These are phyloP conservation scores for Salvelinus fontinalis DNA, from an alignment of 2,113 vertebrate genomes.

Conservation along the genomic window DNA sequence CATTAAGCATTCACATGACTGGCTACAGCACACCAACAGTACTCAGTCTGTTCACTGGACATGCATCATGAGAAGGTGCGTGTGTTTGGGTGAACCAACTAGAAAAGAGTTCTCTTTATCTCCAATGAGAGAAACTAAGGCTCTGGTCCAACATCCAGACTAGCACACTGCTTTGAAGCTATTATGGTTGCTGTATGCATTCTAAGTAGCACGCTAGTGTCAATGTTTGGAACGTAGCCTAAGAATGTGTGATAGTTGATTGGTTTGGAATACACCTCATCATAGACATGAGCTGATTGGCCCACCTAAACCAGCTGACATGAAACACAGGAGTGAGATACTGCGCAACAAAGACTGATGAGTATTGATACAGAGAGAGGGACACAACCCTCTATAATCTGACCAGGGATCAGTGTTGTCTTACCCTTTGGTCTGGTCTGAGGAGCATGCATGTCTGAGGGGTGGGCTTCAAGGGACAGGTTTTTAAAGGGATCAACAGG, in stretches of 20 bases:
- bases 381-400: not conserved
- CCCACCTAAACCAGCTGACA: slow-evolving; percentile 23
- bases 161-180: no score
- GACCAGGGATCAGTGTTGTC: slow-evolving; percentile 8
- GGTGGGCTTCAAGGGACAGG: slow-evolving; percentile 59
- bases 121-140: not conserved
- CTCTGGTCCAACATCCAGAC: no score
- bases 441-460: slow-evolving; percentile 52
- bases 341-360: not conserved
- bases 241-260: not conserved
- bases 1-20: slow-evolving; percentile 6
- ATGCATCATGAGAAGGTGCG: not conserved
- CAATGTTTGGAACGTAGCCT: not conserved
- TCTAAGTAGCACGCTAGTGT: not conserved
- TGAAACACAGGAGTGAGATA: slow-evolving; percentile 25
- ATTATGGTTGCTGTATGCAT: no score
- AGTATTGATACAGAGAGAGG: slow-evolving; percentile 12
- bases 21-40: slow-evolving; percentile 19
- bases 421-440: not conserved
- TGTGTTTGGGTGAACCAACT: not conserved
- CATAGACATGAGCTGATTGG: not conserved
- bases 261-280: not conserved
- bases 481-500: slow-evolving; percentile 12
- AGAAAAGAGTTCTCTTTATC: not conserved
- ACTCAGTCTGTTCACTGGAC: not conserved